Evolutionary conservation across 2,797 vertebrate genomes (phyloP).

Genomic region (Coluber constrictor): DNA sequence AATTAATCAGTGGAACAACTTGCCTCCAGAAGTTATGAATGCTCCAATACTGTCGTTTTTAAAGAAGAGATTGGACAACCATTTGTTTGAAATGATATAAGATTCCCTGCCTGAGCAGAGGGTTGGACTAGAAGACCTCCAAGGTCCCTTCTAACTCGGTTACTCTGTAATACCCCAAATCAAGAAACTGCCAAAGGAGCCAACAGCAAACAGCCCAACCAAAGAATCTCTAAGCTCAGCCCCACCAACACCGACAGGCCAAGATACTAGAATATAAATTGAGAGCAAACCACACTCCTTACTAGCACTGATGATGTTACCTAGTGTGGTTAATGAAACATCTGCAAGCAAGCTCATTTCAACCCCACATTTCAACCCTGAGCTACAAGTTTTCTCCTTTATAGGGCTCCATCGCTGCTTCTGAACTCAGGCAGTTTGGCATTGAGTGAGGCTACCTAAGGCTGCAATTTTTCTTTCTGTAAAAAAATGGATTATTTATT

Average conservation of each 20-base stretch:
- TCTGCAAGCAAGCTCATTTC: no score
- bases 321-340: neutral
- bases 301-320: neutral
- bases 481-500: neutral
- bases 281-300: neutral
- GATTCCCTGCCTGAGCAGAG: no score
- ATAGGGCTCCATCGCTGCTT: constrained; percentile 83
- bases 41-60: no score
- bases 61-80: no score
- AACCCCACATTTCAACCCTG: neutral
- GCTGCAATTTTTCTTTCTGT: constrained; percentile 45
- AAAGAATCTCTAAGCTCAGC: neutral
- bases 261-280: neutral
- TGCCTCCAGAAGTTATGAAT: no score
- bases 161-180: no score
- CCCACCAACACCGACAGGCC: neutral
- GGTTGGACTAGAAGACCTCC: no score
- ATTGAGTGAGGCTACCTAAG: constrained; percentile 76
- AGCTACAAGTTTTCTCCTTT: neutral
- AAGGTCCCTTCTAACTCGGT: no score
- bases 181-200: no score
- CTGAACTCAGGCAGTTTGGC: constrained; percentile 86
- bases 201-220: no score
- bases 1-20: no score
- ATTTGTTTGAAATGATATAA: no score